phyloP scores from a whole-genome alignment of 2,113 vertebrate genomes.

The Neofelis nebulosa region DNA sequence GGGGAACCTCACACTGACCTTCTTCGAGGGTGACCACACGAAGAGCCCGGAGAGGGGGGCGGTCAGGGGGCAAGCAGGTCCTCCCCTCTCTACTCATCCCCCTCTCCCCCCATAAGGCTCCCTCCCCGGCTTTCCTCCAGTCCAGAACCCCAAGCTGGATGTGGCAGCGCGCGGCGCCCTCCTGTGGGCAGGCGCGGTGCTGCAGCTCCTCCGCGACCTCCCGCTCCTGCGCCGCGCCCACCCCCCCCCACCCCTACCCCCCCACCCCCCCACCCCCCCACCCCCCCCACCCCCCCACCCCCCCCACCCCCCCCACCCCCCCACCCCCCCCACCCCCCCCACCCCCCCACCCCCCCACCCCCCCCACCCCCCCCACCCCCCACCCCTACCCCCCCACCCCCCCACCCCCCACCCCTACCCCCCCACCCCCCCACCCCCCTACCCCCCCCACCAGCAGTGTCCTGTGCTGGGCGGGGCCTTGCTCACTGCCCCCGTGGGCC shows the following conservation, averaged over 20 bases:
- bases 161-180: conserved; percentile 45
- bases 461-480: neutral
- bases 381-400: too few species aligned
- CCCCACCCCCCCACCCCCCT: too few species aligned
- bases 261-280: too few species aligned
- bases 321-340: fast-evolving
- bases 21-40: neutral
- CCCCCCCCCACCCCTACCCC: fast-evolving
- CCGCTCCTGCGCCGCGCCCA: too few species aligned
- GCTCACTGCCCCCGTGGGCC: too few species aligned
- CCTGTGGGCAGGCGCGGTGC: neutral
- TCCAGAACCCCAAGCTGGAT: neutral
- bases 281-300: too few species aligned
- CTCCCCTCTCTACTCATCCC: neutral
- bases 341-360: too few species aligned
- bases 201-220: neutral
- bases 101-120: neutral
- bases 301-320: too few species aligned
- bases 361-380: too few species aligned
- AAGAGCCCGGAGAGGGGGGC: neutral
- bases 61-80: neutral
- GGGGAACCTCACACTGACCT: neutral
- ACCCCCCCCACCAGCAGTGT: too few species aligned
- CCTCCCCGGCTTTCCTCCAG: fast-evolving
- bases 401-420: too few species aligned